Evolutionary conservation across 2,797 vertebrate genomes (phyloP).

Genomic region (Leontopithecus rosalia): DNA sequence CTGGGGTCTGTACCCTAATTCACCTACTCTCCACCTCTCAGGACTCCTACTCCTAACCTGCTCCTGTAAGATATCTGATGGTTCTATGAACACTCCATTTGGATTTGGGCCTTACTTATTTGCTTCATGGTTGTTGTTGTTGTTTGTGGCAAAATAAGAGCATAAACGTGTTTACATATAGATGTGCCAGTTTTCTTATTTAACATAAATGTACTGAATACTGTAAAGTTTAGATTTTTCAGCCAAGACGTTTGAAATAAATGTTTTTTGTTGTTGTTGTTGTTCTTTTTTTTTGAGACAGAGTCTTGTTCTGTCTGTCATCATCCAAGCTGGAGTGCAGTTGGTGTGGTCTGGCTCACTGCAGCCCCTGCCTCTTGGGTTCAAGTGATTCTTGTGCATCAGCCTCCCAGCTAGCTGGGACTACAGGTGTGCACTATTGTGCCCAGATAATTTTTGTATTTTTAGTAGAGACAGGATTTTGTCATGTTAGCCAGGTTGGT

Average conservation of each 20-base stretch:
- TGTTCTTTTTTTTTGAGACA: background rate
- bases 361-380: too few relatives aligned
- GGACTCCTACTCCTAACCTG: background rate
- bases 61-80: background rate
- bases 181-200: slow-evolving; percentile 3
- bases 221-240: slow-evolving; percentile 11
- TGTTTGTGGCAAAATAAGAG: background rate
- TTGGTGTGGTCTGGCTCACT: background rate
- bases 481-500: too few relatives aligned
- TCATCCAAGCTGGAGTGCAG: background rate
- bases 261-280: too few relatives aligned
- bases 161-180: background rate
- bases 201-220: slow-evolving; percentile 30
- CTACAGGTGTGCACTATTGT: too few relatives aligned
- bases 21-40: background rate
- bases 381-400: background rate
- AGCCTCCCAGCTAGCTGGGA: background rate
- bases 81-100: background rate
- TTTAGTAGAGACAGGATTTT: too few relatives aligned
- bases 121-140: background rate
- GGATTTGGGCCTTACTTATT: background rate
- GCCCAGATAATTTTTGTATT: background rate
- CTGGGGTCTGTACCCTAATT: background rate
- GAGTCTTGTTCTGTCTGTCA: background rate
- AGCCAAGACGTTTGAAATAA: slow-evolving; percentile 9